Evolutionary conservation across 1,140 invertebrate genomes (phyloP), one percentile per base, ranked within the genome.

Genomic region (Acromyrmex charruanus): DNA sequence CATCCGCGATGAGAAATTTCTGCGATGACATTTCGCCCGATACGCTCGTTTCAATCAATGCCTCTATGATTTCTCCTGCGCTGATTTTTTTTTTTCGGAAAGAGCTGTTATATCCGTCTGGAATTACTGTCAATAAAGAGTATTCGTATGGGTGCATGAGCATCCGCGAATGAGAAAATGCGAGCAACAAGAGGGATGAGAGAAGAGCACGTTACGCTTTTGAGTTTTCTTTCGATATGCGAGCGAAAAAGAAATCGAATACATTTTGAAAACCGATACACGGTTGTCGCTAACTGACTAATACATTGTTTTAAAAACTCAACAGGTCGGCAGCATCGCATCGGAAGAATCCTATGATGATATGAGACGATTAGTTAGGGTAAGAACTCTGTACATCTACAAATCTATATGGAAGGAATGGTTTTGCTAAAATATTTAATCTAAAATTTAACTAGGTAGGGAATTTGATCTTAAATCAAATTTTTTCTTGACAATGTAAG

Each of bases 291-390:
- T 16, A 66, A 39, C 2, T 21, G 16, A 74, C 18, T 63, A 14
- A 80, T 7, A 7, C n/a, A 80, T 25, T 35, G 16, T 74, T 91
- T 88, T 81, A 10, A 81, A 87, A 91, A 89, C 91, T 92, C 86
- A 90, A 91, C 92, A 96, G 96, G 95, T 93, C 68, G 95, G 96
- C 91, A 96, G 96, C 91, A 93, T 96, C 44, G 95, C 95, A 75
- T 96, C 96, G n/a, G 96, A 96, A 85, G 95, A 96, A 88, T 96
- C 96, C 21, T 96, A 95, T 85, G 96, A 96, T 92, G 96, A 96
- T 90, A 96, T 96, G 95, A 95, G 95, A 86, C 95, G 95, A 91
- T 92, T 96, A 39, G 95, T 96, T 79, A 94, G 93, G 92, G 96
- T 96, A 95, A 96, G 95, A 89, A 25, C 7, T 75, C 12, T 44